These are phyloP conservation scores for Prunella fulvescens DNA, from an alignment of 2,113 vertebrate species.

Conservation along the genomic window DNA sequence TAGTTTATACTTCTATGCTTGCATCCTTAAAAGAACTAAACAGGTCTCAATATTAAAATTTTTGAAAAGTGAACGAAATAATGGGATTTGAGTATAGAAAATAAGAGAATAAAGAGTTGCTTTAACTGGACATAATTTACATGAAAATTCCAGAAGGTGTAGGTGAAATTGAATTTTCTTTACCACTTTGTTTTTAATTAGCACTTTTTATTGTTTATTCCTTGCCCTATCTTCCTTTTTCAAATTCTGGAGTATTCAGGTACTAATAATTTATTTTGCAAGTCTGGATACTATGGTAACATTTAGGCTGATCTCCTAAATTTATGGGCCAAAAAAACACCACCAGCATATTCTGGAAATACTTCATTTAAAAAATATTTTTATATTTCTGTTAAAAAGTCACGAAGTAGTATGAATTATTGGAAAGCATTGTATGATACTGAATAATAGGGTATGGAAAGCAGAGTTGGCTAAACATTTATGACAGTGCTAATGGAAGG, in stretches of 20 bases:
- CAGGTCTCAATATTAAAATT: not conserved
- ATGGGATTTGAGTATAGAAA: not conserved
- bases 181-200: not conserved
- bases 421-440: not conserved
- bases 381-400: not conserved
- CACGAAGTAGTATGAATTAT: not conserved
- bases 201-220: not conserved
- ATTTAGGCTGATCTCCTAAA: not conserved
- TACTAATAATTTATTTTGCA: not conserved
- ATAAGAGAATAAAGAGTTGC: not conserved
- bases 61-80: not conserved
- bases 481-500: not conserved
- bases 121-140: not conserved
- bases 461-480: not conserved
- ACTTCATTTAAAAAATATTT: not conserved
- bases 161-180: not conserved
- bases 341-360: not conserved
- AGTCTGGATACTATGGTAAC: not conserved
- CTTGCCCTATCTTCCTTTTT: not conserved
- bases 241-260: not conserved
- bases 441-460: not conserved
- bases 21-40: not conserved
- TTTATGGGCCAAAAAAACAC: not conserved
- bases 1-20: not conserved
- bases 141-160: not conserved